Base-by-base conservation (phyloP, 2,797 vertebrate genomes). In the Hyperoplus lanceolatus region DNA sequence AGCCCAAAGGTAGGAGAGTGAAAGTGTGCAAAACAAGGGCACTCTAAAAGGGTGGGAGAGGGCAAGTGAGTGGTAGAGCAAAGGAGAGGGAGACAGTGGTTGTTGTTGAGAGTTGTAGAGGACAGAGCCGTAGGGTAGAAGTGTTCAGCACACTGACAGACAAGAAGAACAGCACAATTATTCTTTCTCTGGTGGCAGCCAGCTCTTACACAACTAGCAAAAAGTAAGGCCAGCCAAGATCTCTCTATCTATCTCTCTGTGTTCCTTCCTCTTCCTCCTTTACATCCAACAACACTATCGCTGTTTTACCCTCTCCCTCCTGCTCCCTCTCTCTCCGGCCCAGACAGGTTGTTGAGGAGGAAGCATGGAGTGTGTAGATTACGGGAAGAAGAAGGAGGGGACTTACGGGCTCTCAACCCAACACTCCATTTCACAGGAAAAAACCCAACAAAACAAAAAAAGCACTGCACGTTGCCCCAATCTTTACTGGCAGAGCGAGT, bases 131-230 rank as follows among this genome's bases (percentile, higher is more conserved):
- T 75, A 90, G 94, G 93, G 93, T 92, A 91, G 87, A 84, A 94
- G 92, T 87, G 93, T 93, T 94, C 93, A 94, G 85, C 87, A 82
- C 83, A 75, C 86, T 81, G 84, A 84, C 81, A 89, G 76, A 21
- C 21, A 21, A 21, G 21, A 91, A 94, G 87, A 93, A 93, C 87
- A 90, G 92, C 87, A 89, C 86, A 82, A 92, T 91, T 92, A 91
- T 91, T 93, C 85, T 90, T 85, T 70, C 68, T 83, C 68, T 83
- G 77, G 79, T 90, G 80, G 84, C 89, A 91, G 92, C 86, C 86
- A 93, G 84, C 84, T 93, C 88, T 95, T 95, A 92, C 93, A 94
- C 92, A 95, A 95, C 90, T 73, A 41, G 58, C 74, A 69, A 89
- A 90, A 89, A 90, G 75, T 73, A 66, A 89, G 63, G 64, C 75